Evolutionary conservation across 2,797 vertebrate genomes (phyloP), one percentile per base, ranked within the genome.

Genomic region (Rachycentron canadum): DNA sequence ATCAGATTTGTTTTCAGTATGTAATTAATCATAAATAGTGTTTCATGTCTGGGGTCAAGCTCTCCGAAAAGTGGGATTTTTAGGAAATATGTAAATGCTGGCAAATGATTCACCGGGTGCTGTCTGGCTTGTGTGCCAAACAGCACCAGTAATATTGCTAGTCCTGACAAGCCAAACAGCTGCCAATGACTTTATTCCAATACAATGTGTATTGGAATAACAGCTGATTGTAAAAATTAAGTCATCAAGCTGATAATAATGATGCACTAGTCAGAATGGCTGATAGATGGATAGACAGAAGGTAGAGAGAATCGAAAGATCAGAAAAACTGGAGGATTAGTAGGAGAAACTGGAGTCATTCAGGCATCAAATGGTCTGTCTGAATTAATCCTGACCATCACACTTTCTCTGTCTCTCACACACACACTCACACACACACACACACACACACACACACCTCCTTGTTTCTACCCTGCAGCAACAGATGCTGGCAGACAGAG

Each of bases 311-410:
- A 45, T 7, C 23, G 56, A 67, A 60, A 56, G 75, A 78, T 68
- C 40, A 75, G 71, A 78, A 32, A 66, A 60, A 71, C 64, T 58
- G 19, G 69, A 40, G 57, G 52, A 79, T 79, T 78, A 76, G 84
- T 41, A 79, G 76, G 59, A 87, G 87, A 88, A 88, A 79, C 72
- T 14, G 25, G 61, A 91, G 88, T 87, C 86, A 85, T 73, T 91
- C 86, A 85, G 79, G 88, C 91, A 87, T 93, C 91, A 92, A 91
- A 92, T 89, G 86, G 79, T 91, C 87, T 84, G 82, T 91, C 89
- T 90, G 89, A 90, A 89, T 93, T 90, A 90, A 93, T 91, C 79
- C 82, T 79, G 80, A 85, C 90, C 82, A 86, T 88, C 87, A 84
- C 78, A 56, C 77, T 76, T 86, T 79, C 81, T 63, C 66, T 75